phyloP scores from a whole-genome alignment of 2,888 invertebrate genomes.

The Agrenia bidenticulata region DNA sequence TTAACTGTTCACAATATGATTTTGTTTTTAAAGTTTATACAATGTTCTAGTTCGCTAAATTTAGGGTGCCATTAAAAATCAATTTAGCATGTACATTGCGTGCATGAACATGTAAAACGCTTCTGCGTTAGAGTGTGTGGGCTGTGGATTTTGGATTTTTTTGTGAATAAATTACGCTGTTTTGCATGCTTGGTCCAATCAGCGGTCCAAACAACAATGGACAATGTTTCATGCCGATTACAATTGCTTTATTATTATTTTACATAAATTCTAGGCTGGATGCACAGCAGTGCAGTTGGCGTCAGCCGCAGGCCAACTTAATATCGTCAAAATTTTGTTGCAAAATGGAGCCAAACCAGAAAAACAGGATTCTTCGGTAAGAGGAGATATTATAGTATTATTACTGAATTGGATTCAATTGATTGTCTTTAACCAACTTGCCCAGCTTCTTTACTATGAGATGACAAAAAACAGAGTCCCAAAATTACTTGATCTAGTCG shows the following conservation, averaged over 20 bases:
- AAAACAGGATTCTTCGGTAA: conserved; percentile 73
- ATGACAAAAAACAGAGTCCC: not conserved
- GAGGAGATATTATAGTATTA: conserved; percentile 47
- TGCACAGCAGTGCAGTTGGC: conserved; percentile 76
- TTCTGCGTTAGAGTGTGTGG: too few relatives aligned
- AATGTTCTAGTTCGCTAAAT: too few relatives aligned
- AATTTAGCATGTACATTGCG: too few relatives aligned
- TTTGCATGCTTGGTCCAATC: not conserved
- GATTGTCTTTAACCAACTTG: conserved; percentile 1
- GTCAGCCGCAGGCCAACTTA: conserved; percentile 78
- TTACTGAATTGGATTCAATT: conserved; percentile 11
- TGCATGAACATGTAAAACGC: too few relatives aligned
- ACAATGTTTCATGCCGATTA: conserved; percentile 2
- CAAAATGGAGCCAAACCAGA: conserved; percentile 69
- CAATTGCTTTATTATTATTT: conserved; percentile 27
- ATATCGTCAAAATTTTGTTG: conserved; percentile 70
- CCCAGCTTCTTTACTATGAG: not conserved
- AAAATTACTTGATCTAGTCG: not conserved
- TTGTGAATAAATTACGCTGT: conserved; percentile 1
- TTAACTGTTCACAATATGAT: too few relatives aligned
- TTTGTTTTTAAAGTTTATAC: too few relatives aligned
- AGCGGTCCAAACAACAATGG: not conserved
- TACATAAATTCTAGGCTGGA: conserved; percentile 62
- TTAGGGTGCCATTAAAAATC: too few relatives aligned
- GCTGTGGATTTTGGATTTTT: too few relatives aligned